Evolutionary conservation across 2,797 vertebrate genomes (phyloP).

Genomic region (Darevskia mixta): DNA sequence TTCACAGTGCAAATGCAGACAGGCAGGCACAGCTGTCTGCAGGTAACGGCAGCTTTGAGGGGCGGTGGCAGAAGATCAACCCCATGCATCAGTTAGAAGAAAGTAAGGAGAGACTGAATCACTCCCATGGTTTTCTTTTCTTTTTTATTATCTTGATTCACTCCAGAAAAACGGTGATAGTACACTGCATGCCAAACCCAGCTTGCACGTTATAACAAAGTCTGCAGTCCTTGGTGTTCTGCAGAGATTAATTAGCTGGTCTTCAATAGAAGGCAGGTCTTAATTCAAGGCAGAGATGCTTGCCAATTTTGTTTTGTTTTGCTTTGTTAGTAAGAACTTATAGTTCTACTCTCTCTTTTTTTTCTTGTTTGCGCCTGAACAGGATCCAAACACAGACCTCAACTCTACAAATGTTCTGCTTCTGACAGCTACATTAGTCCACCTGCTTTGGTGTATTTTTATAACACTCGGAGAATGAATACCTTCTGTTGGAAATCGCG

Average conservation of each 20-base stretch:
- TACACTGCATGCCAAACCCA: not conserved
- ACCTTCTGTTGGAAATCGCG: slow-evolving; percentile 11
- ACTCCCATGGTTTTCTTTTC: not conserved
- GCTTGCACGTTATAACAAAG: not conserved
- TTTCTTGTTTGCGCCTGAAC: not conserved
- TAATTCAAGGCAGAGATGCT: slow-evolving; percentile 28
- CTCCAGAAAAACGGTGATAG: not conserved
- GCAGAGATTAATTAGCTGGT: slow-evolving; percentile 14
- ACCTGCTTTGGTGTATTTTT: slow-evolving; percentile 23
- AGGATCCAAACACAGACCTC: not conserved
- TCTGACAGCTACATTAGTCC: not conserved
- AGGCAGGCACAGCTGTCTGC: not conserved
- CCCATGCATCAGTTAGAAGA: not conserved
- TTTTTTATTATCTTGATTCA: not conserved
- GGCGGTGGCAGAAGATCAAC: not conserved
- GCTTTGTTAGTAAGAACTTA: slow-evolving; percentile 7
- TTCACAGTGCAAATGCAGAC: too few relatives aligned
- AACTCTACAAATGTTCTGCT: not conserved
- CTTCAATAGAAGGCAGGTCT: slow-evolving; percentile 2
- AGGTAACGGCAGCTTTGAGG: too few relatives aligned
- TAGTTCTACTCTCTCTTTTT: not conserved
- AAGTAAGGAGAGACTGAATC: not conserved
- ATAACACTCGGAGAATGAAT: not conserved
- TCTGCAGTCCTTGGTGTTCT: slow-evolving; percentile 13
- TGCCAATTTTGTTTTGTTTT: slow-evolving; percentile 30